Evolutionary conservation across 2,113 vertebrate species (phyloP).

Genomic region (Columbina picui): DNA sequence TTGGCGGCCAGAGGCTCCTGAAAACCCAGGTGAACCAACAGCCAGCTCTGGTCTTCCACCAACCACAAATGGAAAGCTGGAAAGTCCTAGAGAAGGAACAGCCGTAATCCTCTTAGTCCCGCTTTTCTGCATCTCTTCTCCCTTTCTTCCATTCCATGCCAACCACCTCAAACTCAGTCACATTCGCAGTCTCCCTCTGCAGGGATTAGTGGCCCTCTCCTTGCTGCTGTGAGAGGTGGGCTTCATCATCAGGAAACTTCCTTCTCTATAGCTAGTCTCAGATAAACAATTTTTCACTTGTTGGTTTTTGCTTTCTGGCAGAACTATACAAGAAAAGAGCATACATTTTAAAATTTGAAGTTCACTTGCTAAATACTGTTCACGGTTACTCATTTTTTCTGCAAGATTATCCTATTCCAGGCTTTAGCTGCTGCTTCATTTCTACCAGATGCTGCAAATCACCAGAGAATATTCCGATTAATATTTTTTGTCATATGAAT

Average conservation of each 20-base stretch:
- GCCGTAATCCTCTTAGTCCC: background rate
- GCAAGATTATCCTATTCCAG: slow-evolving; percentile 6
- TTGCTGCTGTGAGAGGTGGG: background rate
- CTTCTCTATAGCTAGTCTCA: background rate
- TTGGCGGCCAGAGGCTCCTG: slow-evolving; percentile 20
- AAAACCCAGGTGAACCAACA: slow-evolving; percentile 41
- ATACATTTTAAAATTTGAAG: slow-evolving; percentile 16
- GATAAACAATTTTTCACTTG: background rate
- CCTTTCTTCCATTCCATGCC: background rate
- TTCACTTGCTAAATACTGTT: background rate
- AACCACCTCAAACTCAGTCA: background rate
- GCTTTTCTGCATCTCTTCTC: background rate
- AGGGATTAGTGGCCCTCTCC: background rate
- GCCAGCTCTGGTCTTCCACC: slow-evolving; percentile 8
- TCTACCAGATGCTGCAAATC: slow-evolving; percentile 59
- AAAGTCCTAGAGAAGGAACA: slow-evolving; percentile 27
- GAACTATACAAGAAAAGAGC: background rate
- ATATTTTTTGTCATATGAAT: slow-evolving; percentile 1
- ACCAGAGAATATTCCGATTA: slow-evolving; percentile 29
- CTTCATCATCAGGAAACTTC: background rate
- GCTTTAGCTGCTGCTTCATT: background rate
- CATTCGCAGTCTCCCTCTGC: background rate
- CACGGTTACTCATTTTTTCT: slow-evolving; percentile 22
- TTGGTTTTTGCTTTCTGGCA: slow-evolving; percentile 20
- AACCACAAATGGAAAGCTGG: slow-evolving; percentile 41